Percentiles rank a stretch among this genome's conserved stretches.
These are phyloP conservation scores for Octodon degus DNA, from an alignment of 2,113 vertebrate genomes.

Conservation along the genomic window DNA sequence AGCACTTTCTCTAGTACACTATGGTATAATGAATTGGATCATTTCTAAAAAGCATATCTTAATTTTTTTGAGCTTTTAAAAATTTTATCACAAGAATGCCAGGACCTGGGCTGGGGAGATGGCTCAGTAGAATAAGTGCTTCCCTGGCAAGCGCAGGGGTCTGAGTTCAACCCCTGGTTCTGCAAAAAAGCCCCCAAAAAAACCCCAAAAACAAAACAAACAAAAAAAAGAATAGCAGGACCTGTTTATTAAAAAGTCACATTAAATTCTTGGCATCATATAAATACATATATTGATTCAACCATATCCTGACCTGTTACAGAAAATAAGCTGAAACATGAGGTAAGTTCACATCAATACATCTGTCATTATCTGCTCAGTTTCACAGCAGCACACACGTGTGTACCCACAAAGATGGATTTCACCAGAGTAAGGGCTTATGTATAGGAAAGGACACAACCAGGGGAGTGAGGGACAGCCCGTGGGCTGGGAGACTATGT, in stretches of 20 bases:
- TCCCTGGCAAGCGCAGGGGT: too few relatives aligned
- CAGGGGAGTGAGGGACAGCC: neutral
- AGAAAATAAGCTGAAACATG: neutral
- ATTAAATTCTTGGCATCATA: neutral
- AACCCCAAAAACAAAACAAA: too few relatives aligned
- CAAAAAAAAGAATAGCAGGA: neutral
- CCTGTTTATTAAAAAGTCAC: conserved; percentile 43
- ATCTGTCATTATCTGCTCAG: neutral
- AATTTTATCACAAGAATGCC: neutral
- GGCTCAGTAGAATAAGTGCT: too few relatives aligned
- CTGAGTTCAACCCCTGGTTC: too few relatives aligned
- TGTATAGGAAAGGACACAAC: neutral
- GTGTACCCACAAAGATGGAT: neutral
- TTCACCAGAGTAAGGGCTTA: neutral
- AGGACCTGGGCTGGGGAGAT: too few relatives aligned
- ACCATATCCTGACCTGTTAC: neutral
- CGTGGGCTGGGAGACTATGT: neutral
- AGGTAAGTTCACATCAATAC: neutral
- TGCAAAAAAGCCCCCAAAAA: too few relatives aligned
- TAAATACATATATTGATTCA: conserved; percentile 6
- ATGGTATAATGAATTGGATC: neutral
- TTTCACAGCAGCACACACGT: neutral
- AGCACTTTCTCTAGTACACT: neutral
- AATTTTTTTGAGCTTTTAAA: neutral
- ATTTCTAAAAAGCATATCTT: neutral